A percentile compares a stretch with the other conserved stretches of the same genome.
Conservation (phyloP, 2,113 vertebrate species). For the Cygnus atratus region DNA sequence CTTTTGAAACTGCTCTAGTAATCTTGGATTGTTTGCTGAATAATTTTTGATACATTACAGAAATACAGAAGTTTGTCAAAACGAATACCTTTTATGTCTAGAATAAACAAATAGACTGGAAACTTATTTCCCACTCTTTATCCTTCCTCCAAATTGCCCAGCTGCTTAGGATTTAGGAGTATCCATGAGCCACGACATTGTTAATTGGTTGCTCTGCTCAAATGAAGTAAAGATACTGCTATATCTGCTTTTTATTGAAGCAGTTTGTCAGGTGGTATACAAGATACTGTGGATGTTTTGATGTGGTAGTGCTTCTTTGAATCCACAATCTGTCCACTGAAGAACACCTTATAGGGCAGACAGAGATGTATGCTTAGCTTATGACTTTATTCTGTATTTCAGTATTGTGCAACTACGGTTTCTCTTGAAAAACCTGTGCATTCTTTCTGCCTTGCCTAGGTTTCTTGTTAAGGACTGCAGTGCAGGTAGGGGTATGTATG, state of each 20-base stretch:
- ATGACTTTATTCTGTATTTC: neutral
- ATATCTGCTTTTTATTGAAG: neutral
- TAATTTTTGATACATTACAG: neutral
- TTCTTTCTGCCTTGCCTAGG: neutral
- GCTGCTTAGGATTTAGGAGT: neutral
- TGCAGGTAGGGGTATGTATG: neutral
- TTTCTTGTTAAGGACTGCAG: neutral
- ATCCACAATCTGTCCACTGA: neutral
- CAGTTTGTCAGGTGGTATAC: neutral
- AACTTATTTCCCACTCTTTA: neutral
- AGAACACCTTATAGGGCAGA: neutral
- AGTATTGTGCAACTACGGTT: neutral
- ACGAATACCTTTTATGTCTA: neutral
- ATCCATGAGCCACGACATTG: neutral
- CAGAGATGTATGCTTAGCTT: neutral
- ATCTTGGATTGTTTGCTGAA: neutral
- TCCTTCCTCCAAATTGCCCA: neutral
- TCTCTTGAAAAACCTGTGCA: neutral
- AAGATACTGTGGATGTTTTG: neutral
- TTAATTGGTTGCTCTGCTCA: neutral
- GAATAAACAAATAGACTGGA: neutral
- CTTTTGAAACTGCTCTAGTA: neutral
- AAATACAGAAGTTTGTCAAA: neutral
- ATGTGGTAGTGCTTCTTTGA: neutral
- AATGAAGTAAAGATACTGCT: neutral